A percentile compares a stretch with the other conserved stretches of the same genome.
These are phyloP conservation scores for Synaphobranchus kaupii DNA, from an alignment of 2,797 vertebrate genomes.

Conservation along the genomic window DNA sequence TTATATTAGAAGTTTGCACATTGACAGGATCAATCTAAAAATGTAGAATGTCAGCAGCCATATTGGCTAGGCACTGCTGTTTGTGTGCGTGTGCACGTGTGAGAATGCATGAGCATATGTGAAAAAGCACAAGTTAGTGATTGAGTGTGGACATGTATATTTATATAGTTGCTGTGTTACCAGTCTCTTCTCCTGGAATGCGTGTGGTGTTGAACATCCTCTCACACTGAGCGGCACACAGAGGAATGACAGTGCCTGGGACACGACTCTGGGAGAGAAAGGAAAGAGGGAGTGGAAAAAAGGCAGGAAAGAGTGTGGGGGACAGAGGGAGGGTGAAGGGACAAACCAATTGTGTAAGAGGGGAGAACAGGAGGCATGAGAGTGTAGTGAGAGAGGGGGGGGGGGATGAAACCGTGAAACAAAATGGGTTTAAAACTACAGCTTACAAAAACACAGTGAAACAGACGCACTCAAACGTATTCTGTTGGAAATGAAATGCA, in stretches of 20 bases:
- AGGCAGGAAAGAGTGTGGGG: neutral
- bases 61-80: neutral
- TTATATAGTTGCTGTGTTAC: slow-evolving; percentile 64
- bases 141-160: neutral
- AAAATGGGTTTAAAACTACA: slow-evolving; percentile 42
- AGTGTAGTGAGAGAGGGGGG: neutral
- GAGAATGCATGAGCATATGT: slow-evolving; percentile 30
- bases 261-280: slow-evolving; percentile 72
- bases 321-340: neutral
- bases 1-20: too few relatives aligned
- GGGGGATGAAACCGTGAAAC: slow-evolving; percentile 48
- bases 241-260: slow-evolving; percentile 77
- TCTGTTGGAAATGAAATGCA: neutral
- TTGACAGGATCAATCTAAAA: too few relatives aligned
- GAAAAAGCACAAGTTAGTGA: slow-evolving; percentile 19
- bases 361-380: slow-evolving; percentile 25
- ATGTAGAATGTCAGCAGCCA: too few relatives aligned
- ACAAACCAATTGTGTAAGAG: slow-evolving; percentile 29
- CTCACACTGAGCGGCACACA: slow-evolving; percentile 88
- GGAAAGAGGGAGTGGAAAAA: slow-evolving; percentile 40
- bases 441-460: slow-evolving; percentile 17
- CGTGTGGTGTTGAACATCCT: slow-evolving; percentile 87
- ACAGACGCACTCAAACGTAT: neutral
- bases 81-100: slow-evolving; percentile 1
- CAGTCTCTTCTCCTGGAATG: slow-evolving; percentile 79